Base-by-base conservation (phyloP, 2,888 invertebrate species). In the Caenorhabditis uteleia region DNA sequence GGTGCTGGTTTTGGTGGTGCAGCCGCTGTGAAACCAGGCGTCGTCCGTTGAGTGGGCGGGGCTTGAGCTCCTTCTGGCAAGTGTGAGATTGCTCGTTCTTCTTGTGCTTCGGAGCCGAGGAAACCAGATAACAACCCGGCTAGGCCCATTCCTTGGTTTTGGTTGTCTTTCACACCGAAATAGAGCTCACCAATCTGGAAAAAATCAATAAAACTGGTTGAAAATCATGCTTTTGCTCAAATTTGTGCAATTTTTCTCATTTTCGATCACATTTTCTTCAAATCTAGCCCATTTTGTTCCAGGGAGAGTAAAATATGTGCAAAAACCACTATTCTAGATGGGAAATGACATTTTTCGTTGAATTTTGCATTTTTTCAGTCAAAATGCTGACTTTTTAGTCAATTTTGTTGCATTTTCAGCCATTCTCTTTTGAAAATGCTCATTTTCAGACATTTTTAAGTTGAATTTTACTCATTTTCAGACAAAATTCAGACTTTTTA, bases 171-270 rank as follows among this genome's bases (percentile, higher is more conserved):
- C n/a, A 61, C 34, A 25, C 54, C 60, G 44, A 61, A 61, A 23
- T 61, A 61, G 1, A 61, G 12, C 27, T 61, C 45, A 6, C 60
- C 60, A 16, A 61, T 61, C 36, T 45, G n/a, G 23, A 39, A 39
- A 39, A 7, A 20, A 26, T 20, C 16, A n/a, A n/a, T n/a, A n/a
- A n/a, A n/a, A n/a, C n/a, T n/a, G n/a, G 33, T 33, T 33, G 33
- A 33, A 33, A 33, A 14, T 12, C 10, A 33, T 10, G 12, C 14
- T 33, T n/a, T 20, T 20, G 39, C 39, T 39, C 16, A 29, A 29
- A 10, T 29, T 10, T 29, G 31, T 14, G 14, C 31, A 29, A 29
- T 14, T 10, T 29, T 7, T 29, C n/a, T n/a, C n/a, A n/a, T n/a
- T n/a, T n/a, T n/a, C n/a, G n/a, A n/a, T n/a, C n/a, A n/a, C n/a